Conservation (phyloP, 2,888 invertebrate genomes). For the Agapetus fuscipes region DNA sequence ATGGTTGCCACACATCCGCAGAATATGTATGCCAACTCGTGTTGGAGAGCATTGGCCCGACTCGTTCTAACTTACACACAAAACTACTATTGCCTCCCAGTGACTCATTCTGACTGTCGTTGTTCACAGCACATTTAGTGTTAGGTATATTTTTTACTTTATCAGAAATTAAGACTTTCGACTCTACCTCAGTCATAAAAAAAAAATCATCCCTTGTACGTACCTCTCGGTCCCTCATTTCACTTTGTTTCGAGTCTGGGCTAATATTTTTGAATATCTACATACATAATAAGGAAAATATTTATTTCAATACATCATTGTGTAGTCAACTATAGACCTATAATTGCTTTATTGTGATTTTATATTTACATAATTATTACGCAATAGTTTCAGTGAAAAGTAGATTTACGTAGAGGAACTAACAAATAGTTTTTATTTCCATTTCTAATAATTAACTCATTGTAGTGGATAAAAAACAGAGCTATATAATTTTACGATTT, state of each 20-base stretch:
- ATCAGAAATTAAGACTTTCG: slow-evolving; percentile 2
- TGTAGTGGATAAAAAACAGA: slow-evolving; percentile 44
- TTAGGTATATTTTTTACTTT: slow-evolving; percentile 1
- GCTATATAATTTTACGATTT: slow-evolving; percentile 50
- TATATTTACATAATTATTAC: slow-evolving; percentile 19
- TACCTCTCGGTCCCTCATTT: slow-evolving; percentile 1
- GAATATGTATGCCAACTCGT: no score
- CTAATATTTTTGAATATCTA: slow-evolving; percentile 5
- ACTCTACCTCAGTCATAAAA: slow-evolving; percentile 4
- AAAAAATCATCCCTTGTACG: slow-evolving; percentile 1
- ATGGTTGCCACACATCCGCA: no score
- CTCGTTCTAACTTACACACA: no score
- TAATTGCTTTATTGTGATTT: slow-evolving; percentile 51
- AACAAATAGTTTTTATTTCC: slow-evolving; percentile 43
- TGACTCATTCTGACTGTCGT: no score
- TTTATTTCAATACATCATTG: no score
- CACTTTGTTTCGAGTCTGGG: slow-evolving; percentile 5
- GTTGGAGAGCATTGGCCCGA: slow-evolving; percentile 7
- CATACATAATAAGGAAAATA: no score
- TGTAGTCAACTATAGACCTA: slow-evolving; percentile 50
- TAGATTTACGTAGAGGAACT: slow-evolving; percentile 28
- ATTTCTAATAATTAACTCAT: slow-evolving; percentile 29
- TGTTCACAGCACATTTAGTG: slow-evolving; percentile 1
- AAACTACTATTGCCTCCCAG: no score
- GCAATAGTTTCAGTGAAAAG: slow-evolving; percentile 18